These are phyloP conservation scores for Spatula clypeata DNA, from an alignment of 2,797 vertebrate species.

Conservation along the genomic window DNA sequence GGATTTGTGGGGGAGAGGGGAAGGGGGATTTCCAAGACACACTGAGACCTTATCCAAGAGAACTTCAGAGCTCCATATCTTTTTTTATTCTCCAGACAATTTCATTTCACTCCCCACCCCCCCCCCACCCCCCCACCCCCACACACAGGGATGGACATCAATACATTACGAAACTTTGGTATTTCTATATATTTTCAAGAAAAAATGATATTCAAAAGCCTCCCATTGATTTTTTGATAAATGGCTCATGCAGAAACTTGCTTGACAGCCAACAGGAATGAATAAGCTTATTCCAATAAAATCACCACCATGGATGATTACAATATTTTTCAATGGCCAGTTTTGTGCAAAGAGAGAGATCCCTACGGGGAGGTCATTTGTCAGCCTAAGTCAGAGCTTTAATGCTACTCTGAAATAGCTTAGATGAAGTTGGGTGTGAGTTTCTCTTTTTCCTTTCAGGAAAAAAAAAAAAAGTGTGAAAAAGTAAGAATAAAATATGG, in stretches of 20 bases:
- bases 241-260: slow-evolving; percentile 63
- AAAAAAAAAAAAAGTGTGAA: neutral
- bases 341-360: slow-evolving; percentile 62
- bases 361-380: slow-evolving; percentile 26
- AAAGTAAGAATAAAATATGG: neutral
- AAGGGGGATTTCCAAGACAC: neutral
- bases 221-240: slow-evolving; percentile 69
- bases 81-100: slow-evolving; percentile 40
- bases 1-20: neutral
- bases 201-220: slow-evolving; percentile 59
- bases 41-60: neutral
- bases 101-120: slow-evolving; percentile 17
- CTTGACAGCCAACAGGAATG: slow-evolving; percentile 72
- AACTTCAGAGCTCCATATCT: neutral
- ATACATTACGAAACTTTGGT: slow-evolving; percentile 46
- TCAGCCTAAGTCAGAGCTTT: slow-evolving; percentile 43
- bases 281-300: slow-evolving; percentile 76
- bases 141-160: slow-evolving; percentile 11
- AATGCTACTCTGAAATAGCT: slow-evolving; percentile 48
- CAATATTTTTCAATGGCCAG: slow-evolving; percentile 71
- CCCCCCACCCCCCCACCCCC: neutral
- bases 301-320: slow-evolving; percentile 67
- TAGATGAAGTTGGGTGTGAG: slow-evolving; percentile 19
- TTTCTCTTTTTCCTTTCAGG: slow-evolving; percentile 28
- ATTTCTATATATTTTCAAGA: slow-evolving; percentile 43